A percentile compares a stretch with the other conserved stretches of the same genome.
Conservation (phyloP, 2,113 vertebrate species). For the Miniopterus natalensis region DNA sequence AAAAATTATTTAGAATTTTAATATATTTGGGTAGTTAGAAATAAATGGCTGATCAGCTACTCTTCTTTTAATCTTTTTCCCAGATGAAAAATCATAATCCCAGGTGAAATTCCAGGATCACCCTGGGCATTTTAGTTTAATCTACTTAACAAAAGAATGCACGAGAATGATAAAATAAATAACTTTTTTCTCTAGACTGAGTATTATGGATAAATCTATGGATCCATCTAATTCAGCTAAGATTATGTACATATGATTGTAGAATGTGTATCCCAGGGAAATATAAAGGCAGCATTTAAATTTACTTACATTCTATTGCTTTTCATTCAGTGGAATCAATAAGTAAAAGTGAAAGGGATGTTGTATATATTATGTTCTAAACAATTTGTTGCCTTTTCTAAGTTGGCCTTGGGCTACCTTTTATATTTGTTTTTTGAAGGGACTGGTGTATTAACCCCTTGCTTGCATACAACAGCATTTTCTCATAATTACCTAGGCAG, state of each 20-base stretch:
- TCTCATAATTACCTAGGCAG: neutral
- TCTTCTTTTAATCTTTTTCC: constrained; percentile 18
- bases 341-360: neutral
- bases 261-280: neutral
- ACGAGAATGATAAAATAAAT: constrained; percentile 14
- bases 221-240: neutral
- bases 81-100: constrained; percentile 48
- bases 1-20: neutral
- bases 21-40: constrained; percentile 23
- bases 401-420: neutral
- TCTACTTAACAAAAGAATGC: constrained; percentile 52
- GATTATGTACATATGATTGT: constrained; percentile 22
- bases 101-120: constrained; percentile 47
- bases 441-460: neutral
- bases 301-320: neutral
- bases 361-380: neutral
- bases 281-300: neutral
- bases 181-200: constrained; percentile 41
- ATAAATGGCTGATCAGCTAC: constrained; percentile 25
- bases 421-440: neutral
- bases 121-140: constrained; percentile 16
- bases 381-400: neutral
- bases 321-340: neutral
- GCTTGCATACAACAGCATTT: neutral
- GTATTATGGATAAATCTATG: neutral